These are phyloP conservation scores for Liodrosophila aerea DNA, from an alignment of 2,888 invertebrate species.

Conservation along the genomic window DNA sequence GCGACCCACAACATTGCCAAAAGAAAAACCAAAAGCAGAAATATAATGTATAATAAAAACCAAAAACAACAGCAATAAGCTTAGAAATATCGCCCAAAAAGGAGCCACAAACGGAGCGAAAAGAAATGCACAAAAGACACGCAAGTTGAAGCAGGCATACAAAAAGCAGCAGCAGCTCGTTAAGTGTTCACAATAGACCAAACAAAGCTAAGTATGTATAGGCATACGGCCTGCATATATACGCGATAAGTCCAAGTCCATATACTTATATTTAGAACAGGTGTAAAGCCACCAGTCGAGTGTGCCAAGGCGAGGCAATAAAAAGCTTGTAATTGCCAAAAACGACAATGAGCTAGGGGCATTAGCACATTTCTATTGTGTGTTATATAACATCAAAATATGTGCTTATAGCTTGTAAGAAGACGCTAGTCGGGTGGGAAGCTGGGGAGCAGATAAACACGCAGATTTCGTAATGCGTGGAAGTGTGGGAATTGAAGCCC, in stretches of 20 bases:
- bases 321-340: too few species aligned
- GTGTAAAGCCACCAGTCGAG: neutral
- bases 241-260: neutral
- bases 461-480: too few species aligned
- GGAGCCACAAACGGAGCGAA: constrained; percentile 17
- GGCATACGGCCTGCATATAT: constrained; percentile 1
- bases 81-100: neutral
- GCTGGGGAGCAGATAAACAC: too few species aligned
- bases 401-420: too few species aligned
- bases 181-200: constrained; percentile 43
- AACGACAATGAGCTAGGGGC: too few species aligned
- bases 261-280: constrained; percentile 2
- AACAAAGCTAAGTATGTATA: constrained; percentile 24
- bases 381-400: too few species aligned
- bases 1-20: constrained; percentile 45
- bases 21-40: constrained; percentile 21
- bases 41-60: too few species aligned
- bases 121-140: constrained; percentile 66
- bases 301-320: neutral
- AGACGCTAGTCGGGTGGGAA: too few species aligned
- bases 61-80: too few species aligned
- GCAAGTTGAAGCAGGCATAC: constrained; percentile 39
- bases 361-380: too few species aligned
- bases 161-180: constrained; percentile 38
- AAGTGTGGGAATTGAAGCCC: too few species aligned